Percentiles rank a stretch among this genome's conserved stretches.
These are phyloP conservation scores for Calameuta idolon DNA, from an alignment of 2,888 invertebrate species.

Conservation along the genomic window DNA sequence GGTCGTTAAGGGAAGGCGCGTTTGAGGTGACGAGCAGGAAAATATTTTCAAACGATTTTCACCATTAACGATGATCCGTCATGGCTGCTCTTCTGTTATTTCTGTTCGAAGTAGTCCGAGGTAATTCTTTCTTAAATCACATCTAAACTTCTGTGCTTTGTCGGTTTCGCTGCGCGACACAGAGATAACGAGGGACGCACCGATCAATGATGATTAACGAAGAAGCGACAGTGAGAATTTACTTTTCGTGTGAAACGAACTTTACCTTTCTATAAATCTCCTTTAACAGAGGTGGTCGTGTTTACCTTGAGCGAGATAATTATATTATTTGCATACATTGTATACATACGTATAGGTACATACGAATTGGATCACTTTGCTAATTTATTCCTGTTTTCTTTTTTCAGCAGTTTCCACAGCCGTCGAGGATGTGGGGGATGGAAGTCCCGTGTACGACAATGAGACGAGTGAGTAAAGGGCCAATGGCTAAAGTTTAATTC, in stretches of 20 bases:
- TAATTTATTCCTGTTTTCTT: neutral
- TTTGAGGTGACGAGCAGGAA: neutral
- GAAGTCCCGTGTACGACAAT: slow-evolving; percentile 53
- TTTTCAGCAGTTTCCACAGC: slow-evolving; percentile 59
- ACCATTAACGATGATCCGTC: neutral
- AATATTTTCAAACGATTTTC: neutral
- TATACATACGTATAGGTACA: neutral
- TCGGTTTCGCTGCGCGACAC: neutral
- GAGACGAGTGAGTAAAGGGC: slow-evolving; percentile 56
- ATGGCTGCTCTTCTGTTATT: neutral
- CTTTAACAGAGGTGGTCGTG: neutral
- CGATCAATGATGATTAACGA: too few relatives aligned
- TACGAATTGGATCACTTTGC: neutral
- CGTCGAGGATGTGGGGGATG: slow-evolving; percentile 55
- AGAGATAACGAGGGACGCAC: too few relatives aligned
- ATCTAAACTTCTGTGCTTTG: neutral
- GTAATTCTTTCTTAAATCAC: neutral
- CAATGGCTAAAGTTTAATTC: neutral
- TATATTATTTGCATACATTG: neutral
- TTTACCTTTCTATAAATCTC: neutral
- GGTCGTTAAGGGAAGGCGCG: neutral
- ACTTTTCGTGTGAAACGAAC: neutral
- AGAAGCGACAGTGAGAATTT: neutral
- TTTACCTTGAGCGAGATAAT: neutral
- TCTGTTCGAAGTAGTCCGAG: neutral